phyloP scores from a whole-genome alignment of 92 coral and sea anemone genomes.

The Phymanthus crucifer region DNA sequence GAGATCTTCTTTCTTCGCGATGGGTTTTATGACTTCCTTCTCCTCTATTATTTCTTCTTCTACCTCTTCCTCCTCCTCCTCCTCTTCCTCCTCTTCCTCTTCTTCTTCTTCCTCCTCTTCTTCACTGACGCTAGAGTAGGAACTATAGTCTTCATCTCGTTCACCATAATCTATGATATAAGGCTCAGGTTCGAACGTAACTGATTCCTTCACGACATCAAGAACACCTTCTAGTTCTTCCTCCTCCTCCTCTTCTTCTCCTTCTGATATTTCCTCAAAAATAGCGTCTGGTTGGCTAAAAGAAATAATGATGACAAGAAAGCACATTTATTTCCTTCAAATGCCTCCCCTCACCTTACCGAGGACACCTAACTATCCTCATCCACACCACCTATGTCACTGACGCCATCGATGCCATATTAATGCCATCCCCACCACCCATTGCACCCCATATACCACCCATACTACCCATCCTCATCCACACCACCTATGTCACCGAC shows the following conservation, averaged over 20 bases:
- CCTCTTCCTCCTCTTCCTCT: neutral
- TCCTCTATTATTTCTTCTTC: conserved; percentile 19
- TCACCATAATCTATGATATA: conserved; percentile 4
- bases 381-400: too few relatives aligned
- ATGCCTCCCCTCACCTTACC: too few relatives aligned
- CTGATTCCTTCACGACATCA: neutral
- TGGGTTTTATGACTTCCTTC: conserved; percentile 15
- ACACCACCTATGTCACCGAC: too few relatives aligned
- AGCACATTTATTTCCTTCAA: too few relatives aligned
- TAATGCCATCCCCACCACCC: too few relatives aligned
- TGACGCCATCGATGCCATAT: too few relatives aligned
- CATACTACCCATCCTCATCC: too few relatives aligned
- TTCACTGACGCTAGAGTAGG: neutral
- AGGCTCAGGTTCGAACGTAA: neutral
- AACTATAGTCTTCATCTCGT: conserved; percentile 5
- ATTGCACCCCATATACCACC: too few relatives aligned
- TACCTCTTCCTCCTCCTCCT: conserved; percentile 26
- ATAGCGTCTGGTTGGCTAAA: conserved; percentile 29
- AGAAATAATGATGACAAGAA: neutral
- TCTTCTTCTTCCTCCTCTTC: neutral
- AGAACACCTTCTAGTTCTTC: conserved; percentile 7
- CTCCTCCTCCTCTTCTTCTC: conserved; percentile 37
- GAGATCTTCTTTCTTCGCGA: neutral
- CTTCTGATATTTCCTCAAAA: conserved; percentile 39
- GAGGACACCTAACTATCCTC: too few relatives aligned